Base-by-base conservation (phyloP, 2,888 invertebrate species). In the Cotesia congregata region DNA sequence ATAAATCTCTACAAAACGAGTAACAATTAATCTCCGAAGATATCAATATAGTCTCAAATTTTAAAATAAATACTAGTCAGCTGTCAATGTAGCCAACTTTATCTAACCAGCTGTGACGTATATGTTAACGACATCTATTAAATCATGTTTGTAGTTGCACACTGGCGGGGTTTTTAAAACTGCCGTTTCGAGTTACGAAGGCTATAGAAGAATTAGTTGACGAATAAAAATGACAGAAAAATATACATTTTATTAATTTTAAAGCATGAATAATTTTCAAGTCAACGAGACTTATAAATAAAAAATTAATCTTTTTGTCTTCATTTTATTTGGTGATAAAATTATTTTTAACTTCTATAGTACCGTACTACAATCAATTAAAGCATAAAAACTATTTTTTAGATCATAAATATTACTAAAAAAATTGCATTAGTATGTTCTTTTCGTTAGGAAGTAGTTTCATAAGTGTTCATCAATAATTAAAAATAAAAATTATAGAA, bases 81-180 rank as follows among this genome's bases (percentile, higher is more conserved):
- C 62, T 62, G 62, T 62, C 15, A 62, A 62, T 62, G 15, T 62
- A 62, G 62, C 62, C 62, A 62, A 62, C 62, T 62, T 62, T 15
- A 62, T 62, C 62, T 6, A 62, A 62, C 62, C 62, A 62, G 62
- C 62, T 62, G 62, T 62, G 15, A n/a, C 62, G 6, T 62, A 17
- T 62, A 62, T 62, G 62, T 6, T 62, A 62, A n/a, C 62, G 62
- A 62, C n/a, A n/a, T 62, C 62, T 62, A 62, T n/a, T 62, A 62
- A 17, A n/a, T 17, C 62, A 5, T 62, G 4, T 62, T 17, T 62
- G 62, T 6, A 62, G 17, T 62, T 17, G 62, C 6, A 62, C 17
- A 62, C 62, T 17, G 17, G 17, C 17, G 62, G 17, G 17, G 4
- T 62, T 62, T 17, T 5, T 17, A 62, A n/a, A 62, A 62, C 62